Conservation (phyloP, 2,888 invertebrate genomes). For the Pteria penguin region DNA sequence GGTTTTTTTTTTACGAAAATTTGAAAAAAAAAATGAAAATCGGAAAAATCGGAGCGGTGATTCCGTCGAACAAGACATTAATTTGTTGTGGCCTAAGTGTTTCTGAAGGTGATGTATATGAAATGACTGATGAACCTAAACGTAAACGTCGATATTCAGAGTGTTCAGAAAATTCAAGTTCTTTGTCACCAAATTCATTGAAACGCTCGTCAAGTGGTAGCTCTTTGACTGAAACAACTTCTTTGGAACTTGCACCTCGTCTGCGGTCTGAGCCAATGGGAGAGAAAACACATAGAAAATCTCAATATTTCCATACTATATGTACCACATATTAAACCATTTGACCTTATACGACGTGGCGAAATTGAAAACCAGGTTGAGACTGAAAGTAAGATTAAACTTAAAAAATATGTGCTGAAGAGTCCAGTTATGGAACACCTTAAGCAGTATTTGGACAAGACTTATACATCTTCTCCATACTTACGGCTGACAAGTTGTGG, state of each 20-base stretch:
- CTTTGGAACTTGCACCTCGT: conserved; percentile 1
- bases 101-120: too few species aligned
- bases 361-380: conserved; percentile 7
- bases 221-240: background rate
- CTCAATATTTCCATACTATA: conserved; percentile 3
- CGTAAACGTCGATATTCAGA: too few species aligned
- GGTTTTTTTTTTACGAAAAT: too few species aligned
- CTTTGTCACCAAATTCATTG: too few species aligned
- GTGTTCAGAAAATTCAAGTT: too few species aligned
- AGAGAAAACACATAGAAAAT: conserved; percentile 12
- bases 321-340: background rate
- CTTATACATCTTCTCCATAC: background rate
- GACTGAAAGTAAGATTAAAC: background rate
- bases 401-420: conserved; percentile 5
- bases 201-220: too few species aligned
- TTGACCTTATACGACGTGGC: conserved; percentile 4
- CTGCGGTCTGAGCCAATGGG: background rate
- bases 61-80: too few species aligned
- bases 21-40: too few species aligned
- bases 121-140: too few species aligned
- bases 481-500: background rate
- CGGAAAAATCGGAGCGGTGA: too few species aligned
- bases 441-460: background rate
- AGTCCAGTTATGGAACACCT: background rate
- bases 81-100: too few species aligned